Evolutionary conservation across 2,113 vertebrate species (phyloP), one percentile per base, ranked within the genome.

Genomic region (Tachysurus vachellii): DNA sequence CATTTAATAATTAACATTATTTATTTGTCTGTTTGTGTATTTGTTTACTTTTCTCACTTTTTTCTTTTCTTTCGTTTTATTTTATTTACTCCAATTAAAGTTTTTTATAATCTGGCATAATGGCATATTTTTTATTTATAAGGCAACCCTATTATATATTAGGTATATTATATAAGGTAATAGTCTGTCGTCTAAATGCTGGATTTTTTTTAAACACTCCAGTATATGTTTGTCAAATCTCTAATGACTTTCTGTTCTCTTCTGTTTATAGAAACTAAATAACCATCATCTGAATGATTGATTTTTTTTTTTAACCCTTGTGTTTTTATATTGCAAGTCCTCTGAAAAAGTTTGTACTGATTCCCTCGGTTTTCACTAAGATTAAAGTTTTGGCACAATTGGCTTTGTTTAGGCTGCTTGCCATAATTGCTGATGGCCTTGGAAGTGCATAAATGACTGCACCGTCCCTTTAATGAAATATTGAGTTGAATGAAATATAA

Each of bases 341-440:
- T n/a, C 12, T 77, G 75, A 77, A 26, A 77, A 79, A 28, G 16
- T 28, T 56, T 79, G 76, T 50, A 17, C 13, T 53, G 13, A 54
- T n/a, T 31, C 53, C 50, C 53, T 56, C n/a, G 54, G 50, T 56
- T 79, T 79, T 56, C 53, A 79, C 50, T 56, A 19, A 36, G 53
- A 31, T 56, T 79, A 79, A 79, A 79, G n/a, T 79, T 56, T 56
- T 56, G 76, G 76, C 76, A 56, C 53, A 79, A n/a, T 56, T 77
- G 47, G 44, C 47, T 77, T 54, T 53, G 75, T 77, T 53, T 53
- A 77, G 47, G 75, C 75, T 1, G 26, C 26, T 77, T 79, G 53
- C 76, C 50, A 79, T 79, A 16, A 19, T 79, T 56, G 53, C 76
- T 79, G n/a, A 79, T 56, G 76, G 53, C 16, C 53, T 79, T 21